Percentiles rank a stretch among this genome's conserved stretches.
Conservation (phyloP, 2,888 invertebrate genomes). For the Phania funesta region DNA sequence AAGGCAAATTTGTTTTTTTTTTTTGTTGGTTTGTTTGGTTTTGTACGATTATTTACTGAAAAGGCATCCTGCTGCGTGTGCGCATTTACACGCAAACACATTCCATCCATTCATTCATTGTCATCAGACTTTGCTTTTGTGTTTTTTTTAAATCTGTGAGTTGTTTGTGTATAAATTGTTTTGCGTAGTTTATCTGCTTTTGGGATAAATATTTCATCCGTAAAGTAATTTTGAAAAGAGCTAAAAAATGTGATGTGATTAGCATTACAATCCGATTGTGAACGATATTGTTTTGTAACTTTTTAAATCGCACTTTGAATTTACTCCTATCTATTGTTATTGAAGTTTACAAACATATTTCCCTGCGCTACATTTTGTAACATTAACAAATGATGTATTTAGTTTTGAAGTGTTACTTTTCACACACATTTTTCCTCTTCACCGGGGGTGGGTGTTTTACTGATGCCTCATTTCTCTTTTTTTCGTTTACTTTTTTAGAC, state of each 20-base stretch:
- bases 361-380: conserved; percentile 32
- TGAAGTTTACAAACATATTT: conserved; percentile 8
- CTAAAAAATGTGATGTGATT: conserved; percentile 70
- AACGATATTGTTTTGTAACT: conserved; percentile 74
- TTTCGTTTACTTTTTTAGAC: conserved; percentile 8
- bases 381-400: conserved; percentile 58
- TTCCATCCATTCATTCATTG: too few relatives aligned
- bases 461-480: conserved; percentile 27
- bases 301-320: conserved; percentile 59
- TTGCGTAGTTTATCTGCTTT: conserved; percentile 68
- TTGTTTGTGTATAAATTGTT: conserved; percentile 34
- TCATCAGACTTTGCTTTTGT: conserved; percentile 28
- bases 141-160: not conserved
- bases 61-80: conserved; percentile 73
- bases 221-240: conserved; percentile 49
- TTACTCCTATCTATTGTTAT: conserved; percentile 49
- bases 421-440: conserved; percentile 42
- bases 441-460: conserved; percentile 50
- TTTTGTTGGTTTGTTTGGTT: conserved; percentile 24
- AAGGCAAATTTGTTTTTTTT: conserved; percentile 59
- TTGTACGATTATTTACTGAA: too few relatives aligned
- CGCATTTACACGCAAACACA: conserved; percentile 67
- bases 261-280: conserved; percentile 77
- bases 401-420: conserved; percentile 65
- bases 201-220: conserved; percentile 58